phyloP scores from a whole-genome alignment of 2,113 vertebrate species.

The Rhombomys opimus region DNA sequence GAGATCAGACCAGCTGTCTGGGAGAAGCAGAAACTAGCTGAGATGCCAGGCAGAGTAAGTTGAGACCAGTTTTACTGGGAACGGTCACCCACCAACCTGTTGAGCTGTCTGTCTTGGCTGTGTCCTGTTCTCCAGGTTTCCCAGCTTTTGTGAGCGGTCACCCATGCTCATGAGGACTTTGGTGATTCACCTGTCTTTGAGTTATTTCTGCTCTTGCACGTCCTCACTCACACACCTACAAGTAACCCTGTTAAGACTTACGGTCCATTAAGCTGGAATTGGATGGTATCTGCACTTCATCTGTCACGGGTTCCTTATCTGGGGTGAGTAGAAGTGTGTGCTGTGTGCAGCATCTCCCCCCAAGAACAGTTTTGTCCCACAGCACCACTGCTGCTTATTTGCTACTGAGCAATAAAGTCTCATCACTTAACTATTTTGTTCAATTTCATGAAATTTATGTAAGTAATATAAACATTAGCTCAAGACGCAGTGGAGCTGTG shows the following conservation, averaged over 20 bases:
- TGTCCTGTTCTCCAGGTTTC: not conserved
- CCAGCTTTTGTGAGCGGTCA: not conserved
- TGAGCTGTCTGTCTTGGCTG: not conserved
- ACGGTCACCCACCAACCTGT: not conserved
- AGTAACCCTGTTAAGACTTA: not conserved
- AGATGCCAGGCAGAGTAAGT: not conserved
- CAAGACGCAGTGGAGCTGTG: not conserved
- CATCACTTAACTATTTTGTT: not conserved
- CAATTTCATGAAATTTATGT: not conserved
- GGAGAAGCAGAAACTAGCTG: not conserved
- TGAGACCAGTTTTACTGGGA: not conserved
- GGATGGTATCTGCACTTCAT: not conserved
- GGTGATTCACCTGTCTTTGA: not conserved
- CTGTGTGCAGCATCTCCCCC: not conserved
- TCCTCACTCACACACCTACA: not conserved
- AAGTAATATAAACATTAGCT: not conserved
- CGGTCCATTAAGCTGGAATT: not conserved
- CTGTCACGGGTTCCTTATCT: not conserved
- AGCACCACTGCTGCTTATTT: not conserved
- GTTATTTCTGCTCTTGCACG: not conserved
- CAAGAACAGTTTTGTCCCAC: not conserved
- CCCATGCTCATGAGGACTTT: no score
- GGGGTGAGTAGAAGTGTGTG: not conserved
- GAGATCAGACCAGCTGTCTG: not conserved
- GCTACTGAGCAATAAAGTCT: not conserved